A percentile compares a stretch with the other conserved stretches of the same genome.
These are phyloP conservation scores for Sminthurinus signatus DNA, from an alignment of 1,140 invertebrate species.

Conservation along the genomic window DNA sequence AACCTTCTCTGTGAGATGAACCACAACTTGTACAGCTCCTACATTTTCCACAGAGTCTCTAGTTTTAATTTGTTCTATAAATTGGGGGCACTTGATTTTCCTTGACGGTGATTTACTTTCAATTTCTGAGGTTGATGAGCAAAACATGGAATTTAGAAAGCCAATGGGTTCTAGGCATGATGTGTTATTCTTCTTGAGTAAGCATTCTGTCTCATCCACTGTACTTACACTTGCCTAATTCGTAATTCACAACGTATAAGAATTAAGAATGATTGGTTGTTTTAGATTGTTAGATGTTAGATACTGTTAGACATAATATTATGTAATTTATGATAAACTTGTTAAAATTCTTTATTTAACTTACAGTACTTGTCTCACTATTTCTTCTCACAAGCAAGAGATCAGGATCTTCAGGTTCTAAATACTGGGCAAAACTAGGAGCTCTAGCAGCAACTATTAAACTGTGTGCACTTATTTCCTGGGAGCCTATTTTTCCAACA, in stretches of 20 bases:
- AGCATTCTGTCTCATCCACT: constrained; percentile 35
- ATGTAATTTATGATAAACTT: too few relatives aligned
- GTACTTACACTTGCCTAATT: constrained; percentile 40
- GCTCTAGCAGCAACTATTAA: constrained; percentile 27
- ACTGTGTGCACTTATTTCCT: constrained; percentile 29
- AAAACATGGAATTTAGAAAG: constrained; percentile 28
- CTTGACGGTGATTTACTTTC: constrained; percentile 15
- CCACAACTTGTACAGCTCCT: constrained; percentile 29
- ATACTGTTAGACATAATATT: too few relatives aligned
- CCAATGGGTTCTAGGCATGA: constrained; percentile 9
- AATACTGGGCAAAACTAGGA: constrained; percentile 20
- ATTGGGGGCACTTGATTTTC: neutral
- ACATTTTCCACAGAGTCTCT: constrained; percentile 22
- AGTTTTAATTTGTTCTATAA: constrained; percentile 27
- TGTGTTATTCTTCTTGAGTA: constrained; percentile 20
- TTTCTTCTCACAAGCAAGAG: constrained; percentile 19
- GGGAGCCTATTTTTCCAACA: constrained; percentile 2
- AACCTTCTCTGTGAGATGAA: constrained; percentile 30
- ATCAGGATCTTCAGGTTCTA: constrained; percentile 32
- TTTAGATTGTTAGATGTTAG: too few relatives aligned
- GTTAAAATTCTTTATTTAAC: too few relatives aligned
- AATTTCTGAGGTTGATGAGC: constrained; percentile 22
- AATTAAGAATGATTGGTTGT: too few relatives aligned
- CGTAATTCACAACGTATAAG: too few relatives aligned
- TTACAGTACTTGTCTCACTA: constrained; percentile 35